Evolutionary conservation across 2,113 vertebrate genomes (phyloP), one percentile per base, ranked within the genome.

Genomic region (Tapirus terrestris): DNA sequence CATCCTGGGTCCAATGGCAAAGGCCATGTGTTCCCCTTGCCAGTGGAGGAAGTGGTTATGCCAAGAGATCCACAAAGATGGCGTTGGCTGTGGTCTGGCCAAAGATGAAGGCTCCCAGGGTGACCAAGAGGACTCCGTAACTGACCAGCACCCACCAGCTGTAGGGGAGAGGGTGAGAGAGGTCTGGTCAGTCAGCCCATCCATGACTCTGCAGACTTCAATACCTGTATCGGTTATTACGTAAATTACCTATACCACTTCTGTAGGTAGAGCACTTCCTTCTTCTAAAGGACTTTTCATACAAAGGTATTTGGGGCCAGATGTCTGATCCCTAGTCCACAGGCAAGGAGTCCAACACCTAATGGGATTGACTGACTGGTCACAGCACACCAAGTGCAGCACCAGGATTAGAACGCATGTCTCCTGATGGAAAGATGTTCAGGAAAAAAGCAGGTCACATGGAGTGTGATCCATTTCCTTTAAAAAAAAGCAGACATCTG

Each of bases 111-210:
- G 99, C 98, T 98, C 99, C 99, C 0, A 99, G 96, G 7, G 99
- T 99, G 89, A 99, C 99, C 99, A 99, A 99, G 97, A 99, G 97
- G 65, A 99, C 98, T 27, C 99, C 99, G 0, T 99, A 99, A 96
- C 97, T 83, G 92, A 99, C 99, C 98, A 99, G 96, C 1, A 92
- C 99, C 96, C 99, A 99, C 99, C 99, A 99, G 98, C 99, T 99
- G 98, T 17, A 29, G 79, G 61, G 94, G 25, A 81, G 58, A 98
- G 65, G 67, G 97, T 14, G 58, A 98, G 60, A 97, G 67, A 9
- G 18, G 10, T 17, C 48, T 67, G 76, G 73, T 89, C 11, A 96
- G 79, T 93, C 73, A 80, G 36, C 60, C n/a, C 29, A 14, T 11
- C 25, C 1, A 0, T 10, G 63, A 56, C n/a, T 48, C 68, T 61